Percentiles rank a stretch among this genome's conserved stretches.
These are phyloP conservation scores for Poeciliopsis presidionis DNA, from an alignment of 2,797 vertebrate genomes.

Conservation along the genomic window DNA sequence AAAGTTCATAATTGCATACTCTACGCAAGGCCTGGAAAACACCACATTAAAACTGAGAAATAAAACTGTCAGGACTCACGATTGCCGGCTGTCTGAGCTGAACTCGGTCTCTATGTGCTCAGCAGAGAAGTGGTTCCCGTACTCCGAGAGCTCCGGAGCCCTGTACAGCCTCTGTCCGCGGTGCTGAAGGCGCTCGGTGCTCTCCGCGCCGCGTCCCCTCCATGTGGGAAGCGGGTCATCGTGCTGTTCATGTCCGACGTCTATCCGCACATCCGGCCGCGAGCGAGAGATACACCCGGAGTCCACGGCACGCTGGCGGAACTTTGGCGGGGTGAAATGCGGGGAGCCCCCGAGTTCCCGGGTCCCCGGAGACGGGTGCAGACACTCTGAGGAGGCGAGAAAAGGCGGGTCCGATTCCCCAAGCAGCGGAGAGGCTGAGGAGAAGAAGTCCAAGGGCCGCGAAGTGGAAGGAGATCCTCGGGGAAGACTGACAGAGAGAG, in stretches of 20 bases:
- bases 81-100: constrained; percentile 63
- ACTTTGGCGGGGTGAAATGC: constrained; percentile 64
- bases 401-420: constrained; percentile 68
- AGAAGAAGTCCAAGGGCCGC: constrained; percentile 71
- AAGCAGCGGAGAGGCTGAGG: constrained; percentile 71
- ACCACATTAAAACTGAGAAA: constrained; percentile 9
- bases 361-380: constrained; percentile 50
- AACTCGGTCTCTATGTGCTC: constrained; percentile 62
- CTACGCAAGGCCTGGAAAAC: not conserved
- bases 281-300: constrained; percentile 49
- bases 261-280: constrained; percentile 53
- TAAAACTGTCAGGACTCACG: constrained; percentile 69
- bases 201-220: constrained; percentile 63
- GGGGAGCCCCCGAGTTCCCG: constrained; percentile 45
- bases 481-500: constrained; percentile 56
- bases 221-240: constrained; percentile 67
- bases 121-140: constrained; percentile 63
- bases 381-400: constrained; percentile 60
- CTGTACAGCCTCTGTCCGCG: constrained; percentile 66
- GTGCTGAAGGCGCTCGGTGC: constrained; percentile 71
- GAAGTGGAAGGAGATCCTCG: constrained; percentile 66
- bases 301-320: constrained; percentile 53
- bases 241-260: constrained; percentile 43
- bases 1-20: constrained; percentile 14
- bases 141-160: constrained; percentile 48